A percentile compares a stretch with the other conserved stretches of the same genome.
Conservation (phyloP, 2,797 vertebrate genomes). For the Ibycter americanus region DNA sequence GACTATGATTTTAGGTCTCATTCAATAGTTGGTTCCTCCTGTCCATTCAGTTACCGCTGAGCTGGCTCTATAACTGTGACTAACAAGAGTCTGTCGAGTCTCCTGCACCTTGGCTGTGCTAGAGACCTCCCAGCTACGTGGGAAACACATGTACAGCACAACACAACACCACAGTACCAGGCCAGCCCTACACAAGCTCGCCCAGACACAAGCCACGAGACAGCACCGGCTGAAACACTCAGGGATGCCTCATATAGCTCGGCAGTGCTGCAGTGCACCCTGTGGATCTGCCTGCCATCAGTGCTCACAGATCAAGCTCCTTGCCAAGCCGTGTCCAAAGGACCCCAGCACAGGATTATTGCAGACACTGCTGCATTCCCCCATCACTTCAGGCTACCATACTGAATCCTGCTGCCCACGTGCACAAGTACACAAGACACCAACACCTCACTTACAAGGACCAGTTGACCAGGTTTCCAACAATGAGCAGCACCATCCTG, state of each 20-base stretch:
- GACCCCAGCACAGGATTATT: neutral
- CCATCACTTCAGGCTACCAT: neutral
- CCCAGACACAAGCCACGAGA: fast-evolving
- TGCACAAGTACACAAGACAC: neutral
- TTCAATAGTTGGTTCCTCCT: neutral
- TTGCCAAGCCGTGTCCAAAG: neutral
- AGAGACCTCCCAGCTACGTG: neutral
- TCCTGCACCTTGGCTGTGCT: neutral
- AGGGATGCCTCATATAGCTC: neutral
- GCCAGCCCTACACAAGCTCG: neutral
- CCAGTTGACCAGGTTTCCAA: constrained; percentile 83
- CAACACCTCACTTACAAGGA: constrained; percentile 75
- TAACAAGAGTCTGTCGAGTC: neutral
- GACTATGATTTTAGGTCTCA: neutral
- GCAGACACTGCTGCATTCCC: neutral
- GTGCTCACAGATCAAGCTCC: neutral
- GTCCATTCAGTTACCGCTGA: neutral
- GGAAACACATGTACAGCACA: neutral
- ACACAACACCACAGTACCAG: fast-evolving
- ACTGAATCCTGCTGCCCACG: fast-evolving
- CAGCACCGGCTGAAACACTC: neutral
- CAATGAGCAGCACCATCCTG: constrained; percentile 81
- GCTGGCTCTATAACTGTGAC: neutral
- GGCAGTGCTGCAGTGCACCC: neutral
- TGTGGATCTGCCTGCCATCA: neutral